Evolutionary conservation across 2,113 vertebrate genomes (phyloP), one percentile per base, ranked within the genome.

Genomic region (Dascyllus trimaculatus): DNA sequence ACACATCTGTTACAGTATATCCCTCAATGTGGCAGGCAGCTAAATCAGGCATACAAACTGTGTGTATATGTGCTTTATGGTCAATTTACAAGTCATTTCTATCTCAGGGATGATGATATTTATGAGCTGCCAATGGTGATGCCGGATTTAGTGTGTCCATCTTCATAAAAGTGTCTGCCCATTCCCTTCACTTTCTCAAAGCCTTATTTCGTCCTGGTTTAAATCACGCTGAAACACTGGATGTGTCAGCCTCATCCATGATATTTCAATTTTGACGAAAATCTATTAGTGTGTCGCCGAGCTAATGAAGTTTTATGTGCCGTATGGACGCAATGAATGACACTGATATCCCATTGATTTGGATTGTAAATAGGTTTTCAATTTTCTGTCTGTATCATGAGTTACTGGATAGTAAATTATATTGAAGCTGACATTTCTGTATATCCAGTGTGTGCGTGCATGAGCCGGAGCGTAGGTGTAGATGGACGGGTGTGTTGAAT

Each of bases 281-380:
- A 87, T 90, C 68, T 83, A 89, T 91, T 80, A 87, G 80, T 56
- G 56, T 85, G 82, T 76, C 54, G 21, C 61, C 38, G 43, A 71
- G 75, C 78, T 91, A 90, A 92, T 92, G 88, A 87, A 82, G 86
- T 89, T 85, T 88, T 84, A 90, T 84, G 80, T 40, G 80, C 71
- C 78, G 75, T 86, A 67, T 85, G 87, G 81, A 71, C 60, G 19
- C 73, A 72, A 56, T 87, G 86, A 92, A 86, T 88, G 90, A 82
- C 89, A 90, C 79, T 90, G 80, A 88, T 89, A 91, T 77, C 54
- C 43, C 68, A 78, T 86, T 90, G 88, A 92, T 92, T 91, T 82
- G 77, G 85, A 81, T 72, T 76, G 82, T 88, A 87, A 93, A 92
- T 91, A 91, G 89, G 80, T 89, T 92, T 91, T 91, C 87, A 82